phyloP scores from a whole-genome alignment of 2,797 vertebrate genomes.

The Gastrophryne carolinensis region DNA sequence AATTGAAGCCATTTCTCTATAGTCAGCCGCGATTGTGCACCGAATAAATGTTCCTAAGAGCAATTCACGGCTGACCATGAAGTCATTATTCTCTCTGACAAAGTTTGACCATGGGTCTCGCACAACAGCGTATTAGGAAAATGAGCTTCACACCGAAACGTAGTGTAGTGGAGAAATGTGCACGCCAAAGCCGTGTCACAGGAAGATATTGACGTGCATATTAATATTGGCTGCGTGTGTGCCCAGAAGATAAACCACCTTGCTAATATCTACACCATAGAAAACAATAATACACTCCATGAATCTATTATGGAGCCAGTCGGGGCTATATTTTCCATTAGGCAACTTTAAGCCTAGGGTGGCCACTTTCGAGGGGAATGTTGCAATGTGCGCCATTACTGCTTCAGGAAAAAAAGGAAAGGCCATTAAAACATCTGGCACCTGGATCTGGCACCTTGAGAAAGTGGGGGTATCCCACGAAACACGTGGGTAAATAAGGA shows the following conservation, averaged over 20 bases:
- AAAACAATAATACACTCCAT: too few relatives aligned
- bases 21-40: slow-evolving; percentile 18
- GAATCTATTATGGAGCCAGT: too few relatives aligned
- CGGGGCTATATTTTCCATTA: too few relatives aligned
- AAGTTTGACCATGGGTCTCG: slow-evolving; percentile 32
- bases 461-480: too few relatives aligned
- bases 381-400: too few relatives aligned
- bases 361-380: too few relatives aligned
- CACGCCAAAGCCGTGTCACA: background rate
- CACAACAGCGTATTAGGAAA: slow-evolving; percentile 31
- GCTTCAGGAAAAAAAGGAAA: too few relatives aligned
- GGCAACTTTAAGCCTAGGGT: too few relatives aligned
- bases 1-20: slow-evolving; percentile 43
- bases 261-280: too few relatives aligned
- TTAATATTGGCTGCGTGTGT: slow-evolving; percentile 17
- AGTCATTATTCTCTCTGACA: slow-evolving; percentile 43
- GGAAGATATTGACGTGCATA: slow-evolving; percentile 6
- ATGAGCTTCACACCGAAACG: slow-evolving; percentile 13
- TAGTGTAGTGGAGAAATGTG: background rate
- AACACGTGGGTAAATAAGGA: too few relatives aligned
- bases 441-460: too few relatives aligned
- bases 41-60: slow-evolving; percentile 37
- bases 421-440: too few relatives aligned
- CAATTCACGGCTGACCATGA: slow-evolving; percentile 32
- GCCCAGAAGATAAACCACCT: background rate